Evolutionary conservation across 2,797 vertebrate species (phyloP).

Genomic region (Gymnocypris eckloni): DNA sequence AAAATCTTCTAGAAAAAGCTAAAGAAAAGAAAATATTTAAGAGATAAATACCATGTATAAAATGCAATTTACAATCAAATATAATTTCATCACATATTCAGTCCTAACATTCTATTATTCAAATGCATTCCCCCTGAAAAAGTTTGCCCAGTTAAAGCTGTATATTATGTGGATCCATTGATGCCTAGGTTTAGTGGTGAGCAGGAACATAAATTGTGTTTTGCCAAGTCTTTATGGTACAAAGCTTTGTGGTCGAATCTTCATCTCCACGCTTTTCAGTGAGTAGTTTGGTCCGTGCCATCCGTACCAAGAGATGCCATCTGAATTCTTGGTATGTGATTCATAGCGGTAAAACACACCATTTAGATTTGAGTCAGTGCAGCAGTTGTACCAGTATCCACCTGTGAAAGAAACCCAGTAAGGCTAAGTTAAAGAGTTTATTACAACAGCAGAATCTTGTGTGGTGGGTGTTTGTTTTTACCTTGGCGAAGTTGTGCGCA

Average conservation of each 20-base stretch:
- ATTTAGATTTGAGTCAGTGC: conserved; percentile 97
- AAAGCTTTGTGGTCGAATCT: conserved; percentile 91
- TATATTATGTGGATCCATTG: conserved; percentile 50
- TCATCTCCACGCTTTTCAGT: conserved; percentile 94
- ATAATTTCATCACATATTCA: conserved; percentile 71
- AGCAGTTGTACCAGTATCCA: conserved; percentile 99
- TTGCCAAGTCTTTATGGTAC: conserved; percentile 74
- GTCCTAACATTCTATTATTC: conserved; percentile 65
- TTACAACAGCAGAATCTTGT: not conserved
- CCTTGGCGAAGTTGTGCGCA: conserved; percentile 93
- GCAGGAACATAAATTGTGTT: conserved; percentile 52
- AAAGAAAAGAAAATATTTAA: conserved; percentile 75
- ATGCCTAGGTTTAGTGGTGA: conserved; percentile 59
- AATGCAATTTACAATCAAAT: conserved; percentile 83
- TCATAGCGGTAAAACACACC: conserved; percentile 91
- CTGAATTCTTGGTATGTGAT: conserved; percentile 84
- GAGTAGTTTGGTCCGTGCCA: conserved; percentile 96
- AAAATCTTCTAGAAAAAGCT: conserved; percentile 69
- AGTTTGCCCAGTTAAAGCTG: conserved; percentile 58
- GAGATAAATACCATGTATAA: conserved; percentile 79
- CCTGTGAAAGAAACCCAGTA: conserved; percentile 73
- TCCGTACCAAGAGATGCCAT: conserved; percentile 97
- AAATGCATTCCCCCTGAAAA: conserved; percentile 59
- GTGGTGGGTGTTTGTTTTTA: conserved; percentile 60
- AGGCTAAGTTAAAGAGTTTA: not conserved